These are phyloP conservation scores for Cremastinae sp. DNA, from an alignment of 2,888 invertebrate genomes.

Conservation along the genomic window DNA sequence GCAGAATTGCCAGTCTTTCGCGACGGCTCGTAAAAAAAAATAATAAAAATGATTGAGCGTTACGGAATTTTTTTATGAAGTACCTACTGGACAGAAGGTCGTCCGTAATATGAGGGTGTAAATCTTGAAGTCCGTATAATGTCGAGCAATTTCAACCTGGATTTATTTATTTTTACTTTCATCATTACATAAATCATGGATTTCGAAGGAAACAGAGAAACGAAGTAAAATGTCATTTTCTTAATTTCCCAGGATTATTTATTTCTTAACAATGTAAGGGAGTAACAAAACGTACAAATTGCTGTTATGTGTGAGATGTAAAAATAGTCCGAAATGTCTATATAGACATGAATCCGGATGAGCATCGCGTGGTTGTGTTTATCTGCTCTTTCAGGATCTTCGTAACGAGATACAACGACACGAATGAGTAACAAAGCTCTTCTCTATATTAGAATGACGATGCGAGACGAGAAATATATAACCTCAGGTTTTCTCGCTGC, in stretches of 20 bases:
- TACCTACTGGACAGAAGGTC: neutral
- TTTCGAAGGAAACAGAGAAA: neutral
- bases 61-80: slow-evolving; percentile 6
- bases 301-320: no score
- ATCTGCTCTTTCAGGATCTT: neutral
- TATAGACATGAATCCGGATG: neutral
- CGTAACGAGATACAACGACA: slow-evolving; percentile 17
- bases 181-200: slow-evolving; percentile 1
- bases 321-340: no score
- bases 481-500: slow-evolving; percentile 35
- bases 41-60: slow-evolving; percentile 12
- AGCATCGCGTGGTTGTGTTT: neutral
- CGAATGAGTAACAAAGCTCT: slow-evolving; percentile 63
- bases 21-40: slow-evolving; percentile 29
- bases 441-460: slow-evolving; percentile 65
- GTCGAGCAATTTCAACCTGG: no score
- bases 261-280: no score
- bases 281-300: no score
- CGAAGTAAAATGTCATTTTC: no score
- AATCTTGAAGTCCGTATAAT: neutral
- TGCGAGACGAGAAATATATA: slow-evolving; percentile 62
- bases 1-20: slow-evolving; percentile 17
- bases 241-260: no score
- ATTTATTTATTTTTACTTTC: no score
- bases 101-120: slow-evolving; percentile 1